phyloP scores from a whole-genome alignment of 2,113 vertebrate genomes.

The Nannospalax galili region DNA sequence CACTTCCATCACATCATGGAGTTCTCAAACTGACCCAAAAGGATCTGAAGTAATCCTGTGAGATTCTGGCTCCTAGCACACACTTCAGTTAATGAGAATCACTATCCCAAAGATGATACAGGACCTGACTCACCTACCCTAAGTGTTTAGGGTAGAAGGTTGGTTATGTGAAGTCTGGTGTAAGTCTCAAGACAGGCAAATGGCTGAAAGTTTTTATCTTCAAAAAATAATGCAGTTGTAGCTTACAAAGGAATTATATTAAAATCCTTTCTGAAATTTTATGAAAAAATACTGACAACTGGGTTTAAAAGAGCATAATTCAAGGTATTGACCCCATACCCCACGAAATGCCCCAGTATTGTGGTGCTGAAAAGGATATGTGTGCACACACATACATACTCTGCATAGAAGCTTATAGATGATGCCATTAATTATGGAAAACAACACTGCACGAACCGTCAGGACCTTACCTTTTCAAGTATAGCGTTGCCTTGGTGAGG shows the following conservation, averaged over 20 bases:
- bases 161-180: neutral
- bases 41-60: neutral
- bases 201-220: slow-evolving; percentile 2
- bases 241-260: neutral
- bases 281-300: neutral
- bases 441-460: neutral
- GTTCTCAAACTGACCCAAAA: neutral
- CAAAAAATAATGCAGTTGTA: neutral
- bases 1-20: neutral
- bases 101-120: neutral
- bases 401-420: neutral
- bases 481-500: slow-evolving; percentile 83
- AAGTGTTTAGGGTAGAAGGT: neutral
- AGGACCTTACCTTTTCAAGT: slow-evolving; percentile 86
- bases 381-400: neutral
- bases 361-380: neutral
- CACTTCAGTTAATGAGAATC: neutral
- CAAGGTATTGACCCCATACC: neutral
- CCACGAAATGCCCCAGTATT: neutral
- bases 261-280: neutral
- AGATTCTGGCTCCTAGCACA: neutral
- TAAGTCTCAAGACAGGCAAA: slow-evolving; percentile 12
- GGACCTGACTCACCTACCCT: neutral
- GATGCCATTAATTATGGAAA: neutral
- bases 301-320: neutral